Base-by-base conservation (phyloP, 53 echinoderm and acorn worm species). In the Holothuria scabra region DNA sequence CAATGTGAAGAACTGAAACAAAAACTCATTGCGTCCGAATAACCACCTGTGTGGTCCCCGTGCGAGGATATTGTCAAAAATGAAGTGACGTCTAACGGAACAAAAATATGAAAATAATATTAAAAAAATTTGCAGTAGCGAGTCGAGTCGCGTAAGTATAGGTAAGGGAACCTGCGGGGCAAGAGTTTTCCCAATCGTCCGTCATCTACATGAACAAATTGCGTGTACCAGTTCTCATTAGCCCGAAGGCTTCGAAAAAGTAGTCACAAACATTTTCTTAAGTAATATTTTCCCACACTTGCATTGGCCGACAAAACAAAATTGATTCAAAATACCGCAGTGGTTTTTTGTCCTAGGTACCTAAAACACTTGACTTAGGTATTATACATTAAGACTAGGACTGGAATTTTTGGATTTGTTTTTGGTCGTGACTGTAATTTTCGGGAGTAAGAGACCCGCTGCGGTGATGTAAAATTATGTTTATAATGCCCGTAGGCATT, bases 391-490 rank as follows among this genome's bases (percentile, higher is more conserved):
- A 46, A 26, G 37, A 25, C 72, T 48, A 23, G 72, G 72, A 72
- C n/a, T 72, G 72, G 72, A 72, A 72, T 72, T 72, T n/a, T 48
- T 46, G 23, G 72, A 72, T 41, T 25, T 72, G 72, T 72, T 72
- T 41, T 72, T 72, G 37, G 46, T 72, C 72, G 46, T 72, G 72
- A 72, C 72, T 25, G 72, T 46, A 24, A 22, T 22, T 72, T 72
- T 44, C 12, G 44, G 24, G 72, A 72, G 72, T 25, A 72, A 46
- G 72, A 72, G 37, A 72, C 72, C 72, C 72, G 72, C 72, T 72
- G 72, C n/a, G 72, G 72, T 72, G 72, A 72, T 72, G 72, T 72
- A 72, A 72, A 72, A 44, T 72, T 72, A 38, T 72, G 72, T 72
- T 72, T 72, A 72, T 72, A 72, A 72, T 72, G 72, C 46, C 72